Base-by-base conservation (phyloP, 2,113 vertebrate genomes). In the Trematocara stigmaticum region DNA sequence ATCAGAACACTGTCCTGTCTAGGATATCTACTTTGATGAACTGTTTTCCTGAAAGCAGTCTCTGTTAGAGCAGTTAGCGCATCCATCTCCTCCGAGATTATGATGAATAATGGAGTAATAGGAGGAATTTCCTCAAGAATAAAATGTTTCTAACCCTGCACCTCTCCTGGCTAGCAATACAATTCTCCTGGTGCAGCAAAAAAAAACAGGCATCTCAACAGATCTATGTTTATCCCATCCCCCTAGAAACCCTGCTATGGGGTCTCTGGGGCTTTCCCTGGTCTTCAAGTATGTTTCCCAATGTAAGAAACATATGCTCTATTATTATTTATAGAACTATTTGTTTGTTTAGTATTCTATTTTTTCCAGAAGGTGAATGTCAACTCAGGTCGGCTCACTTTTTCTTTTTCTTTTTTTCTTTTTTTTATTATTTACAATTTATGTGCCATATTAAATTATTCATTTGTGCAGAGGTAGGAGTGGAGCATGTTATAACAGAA, bases 241-340 rank as follows among this genome's bases (percentile, higher is more conserved):
- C 87, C 87, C 89, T 84, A 91, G 88, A 95, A 93, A 94, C 88
- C 85, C 82, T 29, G 86, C 90, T 81, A 94, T 94, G 88, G 91
- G 91, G 87, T 95, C 94, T 89, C 93, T 69, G 86, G 94, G 92
- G 94, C 74, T 91, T 87, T 84, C 84, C 87, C 83, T 81, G 76
- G 79, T 85, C 86, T 64, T 88, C 89, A 84, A 90, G 78, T 83
- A 90, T 91, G 84, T 91, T 87, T 84, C 78, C 84, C 86, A 92
- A 95, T 93, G 92, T 84, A 91, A 92, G 92, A 94, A 95, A 87
- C 95, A 95, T 91, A 95, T 95, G 94, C 82, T 87, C 69, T 81
- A 59, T 90, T 94, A 93, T 96, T 94, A 96, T 96, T 96, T 96
- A 96, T 94, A 94, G 93, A 95, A 93, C 88, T 34, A 89, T 93